A percentile compares a stretch with the other conserved stretches of the same genome.
These are phyloP conservation scores for Priocnemis perturbator DNA, from an alignment of 2,888 invertebrate genomes.

Conservation along the genomic window DNA sequence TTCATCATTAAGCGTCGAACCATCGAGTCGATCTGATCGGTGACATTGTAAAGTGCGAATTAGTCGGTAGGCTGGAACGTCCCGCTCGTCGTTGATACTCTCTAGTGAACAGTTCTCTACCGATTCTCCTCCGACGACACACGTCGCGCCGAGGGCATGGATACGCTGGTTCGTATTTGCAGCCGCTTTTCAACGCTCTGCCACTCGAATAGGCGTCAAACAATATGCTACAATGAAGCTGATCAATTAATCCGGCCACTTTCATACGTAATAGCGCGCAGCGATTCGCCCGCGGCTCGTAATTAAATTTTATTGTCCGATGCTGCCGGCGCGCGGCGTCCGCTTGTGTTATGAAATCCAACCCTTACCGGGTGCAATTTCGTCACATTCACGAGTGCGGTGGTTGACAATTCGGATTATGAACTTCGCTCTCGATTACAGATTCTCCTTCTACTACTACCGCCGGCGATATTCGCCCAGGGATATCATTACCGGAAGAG, in stretches of 20 bases:
- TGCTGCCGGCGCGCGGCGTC: too few species aligned
- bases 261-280: too few species aligned
- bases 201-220: too few species aligned
- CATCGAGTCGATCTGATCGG: slow-evolving; percentile 50
- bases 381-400: background rate
- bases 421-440: slow-evolving; percentile 46
- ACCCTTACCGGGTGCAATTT: background rate
- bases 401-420: background rate
- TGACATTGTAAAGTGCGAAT: slow-evolving; percentile 16
- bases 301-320: too few species aligned
- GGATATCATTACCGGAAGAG: slow-evolving; percentile 45
- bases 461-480: slow-evolving; percentile 61
- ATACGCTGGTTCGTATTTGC: slow-evolving; percentile 64
- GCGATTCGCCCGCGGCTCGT: too few species aligned
- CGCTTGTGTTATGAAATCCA: too few species aligned
- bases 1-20: slow-evolving; percentile 67
- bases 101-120: background rate
- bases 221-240: too few species aligned
- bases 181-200: background rate
- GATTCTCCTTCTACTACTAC: slow-evolving; percentile 63
- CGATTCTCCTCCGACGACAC: background rate
- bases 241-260: too few species aligned
- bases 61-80: slow-evolving; percentile 18
- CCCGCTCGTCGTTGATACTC: slow-evolving; percentile 18
- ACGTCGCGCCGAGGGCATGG: slow-evolving; percentile 52